Base-by-base conservation (phyloP, 2,113 vertebrate species). In the Marcusenius ussheri region DNA sequence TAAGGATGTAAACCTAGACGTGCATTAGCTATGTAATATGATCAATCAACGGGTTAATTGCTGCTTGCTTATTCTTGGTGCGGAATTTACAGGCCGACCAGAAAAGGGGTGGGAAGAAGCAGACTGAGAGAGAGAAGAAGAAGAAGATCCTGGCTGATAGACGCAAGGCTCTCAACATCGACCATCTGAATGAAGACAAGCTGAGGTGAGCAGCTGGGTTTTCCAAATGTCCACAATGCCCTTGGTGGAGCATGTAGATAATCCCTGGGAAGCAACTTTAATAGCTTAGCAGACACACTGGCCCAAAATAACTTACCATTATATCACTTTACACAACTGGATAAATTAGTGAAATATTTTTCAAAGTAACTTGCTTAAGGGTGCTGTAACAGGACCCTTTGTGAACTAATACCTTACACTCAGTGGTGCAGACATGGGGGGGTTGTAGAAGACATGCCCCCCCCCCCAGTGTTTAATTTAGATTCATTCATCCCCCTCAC, bases 61-160 rank as follows among this genome's bases (percentile, higher is more conserved):
- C 13, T 89, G 2, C 66, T 49, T 1, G 39, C 49, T 62, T 84
- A n/a, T 21, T 74, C 56, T 39, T 62, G 35, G n/a, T 53, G 11
- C 84, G 31, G n/a, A 62, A 15, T 66, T 27, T 89, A 56, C 92
- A 99, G 98, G 98, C 98, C 89, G 98, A 99, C 94, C 97, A 98
- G 94, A 99, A 99, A 96, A 97, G 98, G 96, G 96, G 96, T 91
- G 96, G 98, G 89, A 99, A 99, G 96, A 99, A 99, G 92, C 98
- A 99, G 92, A 99, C 98, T 39, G 98, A 98, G 93, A 97, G 98
- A 91, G 98, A 99, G 95, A 97, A 98, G n/a, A 99, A 99, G 96
- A 99, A 97, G 97, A 99, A 99, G 95, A 96, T 99, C 89, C 94
- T 99, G 93, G 97, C 97, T 0, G 96, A 97, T 45, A 97, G 98